Evolutionary conservation across 2,888 invertebrate genomes (phyloP).

Genomic region (Apoda limacodes): DNA sequence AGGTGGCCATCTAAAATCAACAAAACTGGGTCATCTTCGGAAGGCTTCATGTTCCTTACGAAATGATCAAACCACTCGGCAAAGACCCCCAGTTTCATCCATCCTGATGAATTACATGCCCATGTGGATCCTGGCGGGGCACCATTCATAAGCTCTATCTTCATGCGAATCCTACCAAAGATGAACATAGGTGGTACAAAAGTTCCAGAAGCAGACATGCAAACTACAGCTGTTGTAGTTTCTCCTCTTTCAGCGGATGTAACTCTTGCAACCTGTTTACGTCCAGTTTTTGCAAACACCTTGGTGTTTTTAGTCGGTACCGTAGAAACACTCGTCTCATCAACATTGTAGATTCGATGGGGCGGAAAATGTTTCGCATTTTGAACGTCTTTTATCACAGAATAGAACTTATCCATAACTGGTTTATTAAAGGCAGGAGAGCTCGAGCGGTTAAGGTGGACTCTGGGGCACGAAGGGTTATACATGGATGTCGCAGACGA

Average conservation of each 20-base stretch:
- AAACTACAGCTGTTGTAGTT: constrained; percentile 23
- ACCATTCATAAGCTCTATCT: constrained; percentile 23
- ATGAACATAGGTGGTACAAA: constrained; percentile 26
- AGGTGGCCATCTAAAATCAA: constrained; percentile 32
- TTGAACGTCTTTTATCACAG: constrained; percentile 4
- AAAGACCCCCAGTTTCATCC: constrained; percentile 30
- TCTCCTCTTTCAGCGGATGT: constrained; percentile 24
- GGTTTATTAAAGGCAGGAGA: constrained; percentile 15
- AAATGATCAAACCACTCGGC: constrained; percentile 17
- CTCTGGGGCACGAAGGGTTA: constrained; percentile 18
- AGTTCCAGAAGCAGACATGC: constrained; percentile 22
- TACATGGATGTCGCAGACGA: constrained; percentile 17
- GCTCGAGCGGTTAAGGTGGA: constrained; percentile 17
- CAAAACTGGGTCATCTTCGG: constrained; percentile 25
- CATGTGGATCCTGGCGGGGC: constrained; percentile 24
- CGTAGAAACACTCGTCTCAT: constrained; percentile 16
- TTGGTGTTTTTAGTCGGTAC: constrained; percentile 22
- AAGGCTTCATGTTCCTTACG: constrained; percentile 16
- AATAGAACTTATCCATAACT: constrained; percentile 15
- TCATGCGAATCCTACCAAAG: constrained; percentile 21
- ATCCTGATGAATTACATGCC: constrained; percentile 17
- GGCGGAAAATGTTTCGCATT: constrained; percentile 8
- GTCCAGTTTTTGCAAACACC: constrained; percentile 22
- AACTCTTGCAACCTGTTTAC: constrained; percentile 23
- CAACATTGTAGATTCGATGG: too few relatives aligned